Base-by-base conservation (phyloP, 2,113 vertebrate species). In the Acrocephalus kingi region DNA sequence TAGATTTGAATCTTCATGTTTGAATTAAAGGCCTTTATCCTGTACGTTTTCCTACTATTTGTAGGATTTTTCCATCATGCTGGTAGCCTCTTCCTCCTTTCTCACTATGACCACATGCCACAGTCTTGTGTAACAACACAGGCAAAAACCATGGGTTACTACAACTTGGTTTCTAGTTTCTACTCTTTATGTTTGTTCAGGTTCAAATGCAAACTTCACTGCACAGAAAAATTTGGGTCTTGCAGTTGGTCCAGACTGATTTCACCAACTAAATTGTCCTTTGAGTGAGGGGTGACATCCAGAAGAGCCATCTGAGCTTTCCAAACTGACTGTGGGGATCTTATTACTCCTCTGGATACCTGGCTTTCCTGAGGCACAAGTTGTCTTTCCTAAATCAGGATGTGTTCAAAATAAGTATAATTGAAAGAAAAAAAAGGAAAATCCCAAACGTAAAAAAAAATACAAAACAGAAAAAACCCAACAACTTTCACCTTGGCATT, bases 41-140 rank as follows among this genome's bases (percentile, higher is more conserved):
- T 71, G 5, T 58, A 67, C 23, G 1, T n/a, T 56, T 23, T 45
- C 22, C 37, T 64, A 21, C 9, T 39, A 33, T 56, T 31, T 41
- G 11, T 45, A 74, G 33, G n/a, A 66, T 13, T 30, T 37, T 81
- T 33, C 49, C 25, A 28, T 45, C 35, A 13, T 28, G 24, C 10
- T 72, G 17, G 48, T 27, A 78, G 35, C 23, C 23, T 73, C 41
- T 33, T 72, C 35, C 13, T 63, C 17, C 37, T 72, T 20, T 67
- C 20, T 81, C 22, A 33, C 7, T 2, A 0, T 17, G 45, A 82
- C 48, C 1, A 0, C 31, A 11, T 30, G 43, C 27, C 1, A 4
- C 41, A 87, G 35, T n/a, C n/a, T 43, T 37, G 7, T 19, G 35
- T 24, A 89, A 67, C n/a, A 75, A 62, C 41, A 55, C 20, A 46